Percentiles rank a stretch among this genome's conserved stretches.
These are phyloP conservation scores for Poecilia gillii DNA, from an alignment of 2,797 vertebrate genomes.

Conservation along the genomic window DNA sequence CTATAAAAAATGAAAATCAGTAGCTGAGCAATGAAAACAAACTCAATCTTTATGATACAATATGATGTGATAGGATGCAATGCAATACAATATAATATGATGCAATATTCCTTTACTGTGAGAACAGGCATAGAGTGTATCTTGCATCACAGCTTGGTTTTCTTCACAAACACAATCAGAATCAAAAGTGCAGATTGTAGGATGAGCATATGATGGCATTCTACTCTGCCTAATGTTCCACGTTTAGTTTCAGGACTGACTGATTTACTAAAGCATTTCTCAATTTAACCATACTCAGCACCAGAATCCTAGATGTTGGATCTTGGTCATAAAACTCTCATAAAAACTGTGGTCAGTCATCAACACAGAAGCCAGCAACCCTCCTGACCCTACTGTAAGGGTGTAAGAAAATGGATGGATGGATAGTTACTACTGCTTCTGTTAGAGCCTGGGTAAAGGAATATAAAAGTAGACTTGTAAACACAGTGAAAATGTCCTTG, in stretches of 20 bases:
- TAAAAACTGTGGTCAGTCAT: not conserved
- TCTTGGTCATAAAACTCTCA: not conserved
- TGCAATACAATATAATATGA: not conserved
- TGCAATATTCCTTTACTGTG: too few relatives aligned
- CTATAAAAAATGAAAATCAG: not conserved
- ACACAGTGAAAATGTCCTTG: too few relatives aligned
- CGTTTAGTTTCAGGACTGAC: too few relatives aligned
- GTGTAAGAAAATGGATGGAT: too few relatives aligned
- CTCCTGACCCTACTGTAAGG: too few relatives aligned
- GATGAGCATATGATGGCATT: not conserved
- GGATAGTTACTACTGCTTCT: not conserved
- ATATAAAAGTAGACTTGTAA: too few relatives aligned
- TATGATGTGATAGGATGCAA: too few relatives aligned
- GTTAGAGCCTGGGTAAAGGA: not conserved
- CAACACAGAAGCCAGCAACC: not conserved
- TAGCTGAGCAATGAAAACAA: not conserved
- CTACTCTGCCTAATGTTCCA: too few relatives aligned
- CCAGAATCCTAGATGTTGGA: not conserved
- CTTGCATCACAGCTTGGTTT: too few relatives aligned
- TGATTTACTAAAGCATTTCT: too few relatives aligned
- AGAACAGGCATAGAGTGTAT: not conserved
- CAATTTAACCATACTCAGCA: not conserved
- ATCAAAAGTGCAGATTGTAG: not conserved
- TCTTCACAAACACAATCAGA: too few relatives aligned
- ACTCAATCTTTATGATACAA: too few relatives aligned